phyloP scores from a whole-genome alignment of 2,888 invertebrate genomes.

The Lasioglossum morio region DNA sequence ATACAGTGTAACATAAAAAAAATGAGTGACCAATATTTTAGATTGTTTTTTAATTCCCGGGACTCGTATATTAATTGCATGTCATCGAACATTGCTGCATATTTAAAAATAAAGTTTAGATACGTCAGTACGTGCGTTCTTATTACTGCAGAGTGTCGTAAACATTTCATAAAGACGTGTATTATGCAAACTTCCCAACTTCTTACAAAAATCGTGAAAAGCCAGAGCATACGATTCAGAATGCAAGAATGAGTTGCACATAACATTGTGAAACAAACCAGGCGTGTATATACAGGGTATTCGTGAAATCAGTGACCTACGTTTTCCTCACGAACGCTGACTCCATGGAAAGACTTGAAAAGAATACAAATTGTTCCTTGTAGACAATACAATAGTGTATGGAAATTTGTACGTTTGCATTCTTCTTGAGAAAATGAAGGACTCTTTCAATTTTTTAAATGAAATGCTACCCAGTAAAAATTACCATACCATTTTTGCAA shows the following conservation, averaged over 20 bases:
- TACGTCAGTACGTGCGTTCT: not conserved
- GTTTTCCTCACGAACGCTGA: not conserved
- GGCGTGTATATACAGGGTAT: not conserved
- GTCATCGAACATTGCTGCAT: not conserved
- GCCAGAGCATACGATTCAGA: not conserved
- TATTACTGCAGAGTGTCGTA: not conserved
- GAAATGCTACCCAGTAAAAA: not conserved
- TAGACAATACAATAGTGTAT: not conserved
- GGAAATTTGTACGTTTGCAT: not conserved
- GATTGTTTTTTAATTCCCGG: too few species aligned
- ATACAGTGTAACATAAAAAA: too few species aligned
- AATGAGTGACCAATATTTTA: too few species aligned
- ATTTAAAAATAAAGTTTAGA: not conserved
- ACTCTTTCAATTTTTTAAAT: not conserved
- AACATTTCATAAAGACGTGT: not conserved
- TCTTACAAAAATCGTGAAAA: conserved; percentile 4
- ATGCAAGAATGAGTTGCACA: conserved; percentile 6
- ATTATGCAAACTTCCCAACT: not conserved
- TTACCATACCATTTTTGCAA: too few species aligned
- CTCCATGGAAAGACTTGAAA: not conserved
- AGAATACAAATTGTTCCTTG: not conserved
- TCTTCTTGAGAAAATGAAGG: not conserved
- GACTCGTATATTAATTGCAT: not conserved
- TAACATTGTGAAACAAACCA: conserved; percentile 32
- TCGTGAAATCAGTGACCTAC: not conserved